Conservation (phyloP, 2,113 vertebrate species). For the Siniperca knerii region DNA sequence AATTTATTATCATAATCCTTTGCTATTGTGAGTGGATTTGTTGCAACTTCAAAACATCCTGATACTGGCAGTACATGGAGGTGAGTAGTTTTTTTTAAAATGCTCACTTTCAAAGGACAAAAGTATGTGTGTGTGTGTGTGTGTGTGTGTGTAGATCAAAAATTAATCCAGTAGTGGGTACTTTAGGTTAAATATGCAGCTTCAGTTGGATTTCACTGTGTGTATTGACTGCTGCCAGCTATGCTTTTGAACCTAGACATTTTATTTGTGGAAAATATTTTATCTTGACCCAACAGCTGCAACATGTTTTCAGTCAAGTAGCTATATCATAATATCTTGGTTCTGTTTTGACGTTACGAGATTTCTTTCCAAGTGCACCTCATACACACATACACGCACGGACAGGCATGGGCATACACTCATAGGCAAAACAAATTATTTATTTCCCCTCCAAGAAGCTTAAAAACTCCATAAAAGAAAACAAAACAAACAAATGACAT, state of each 20-base stretch:
- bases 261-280: constrained; percentile 27
- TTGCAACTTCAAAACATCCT: neutral
- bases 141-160: neutral
- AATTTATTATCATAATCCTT: neutral
- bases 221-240: constrained; percentile 1
- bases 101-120: constrained; percentile 2
- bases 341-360: constrained; percentile 49
- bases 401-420: neutral
- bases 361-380: constrained; percentile 28
- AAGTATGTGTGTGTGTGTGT: neutral
- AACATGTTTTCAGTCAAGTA: constrained; percentile 48
- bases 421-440: constrained; percentile 28
- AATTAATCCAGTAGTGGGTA: neutral
- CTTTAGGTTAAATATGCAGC: constrained; percentile 1
- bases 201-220: constrained; percentile 5
- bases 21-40: neutral
- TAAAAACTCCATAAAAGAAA: constrained; percentile 37
- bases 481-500: constrained; percentile 39
- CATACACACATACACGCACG: constrained; percentile 22
- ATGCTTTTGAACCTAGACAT: neutral
- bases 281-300: constrained; percentile 27
- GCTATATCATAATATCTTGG: constrained; percentile 54
- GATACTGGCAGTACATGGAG: neutral
- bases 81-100: neutral
- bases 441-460: constrained; percentile 37